These are phyloP conservation scores for Campylorhamphus procurvoides DNA, from an alignment of 2,113 vertebrate genomes.

Conservation along the genomic window DNA sequence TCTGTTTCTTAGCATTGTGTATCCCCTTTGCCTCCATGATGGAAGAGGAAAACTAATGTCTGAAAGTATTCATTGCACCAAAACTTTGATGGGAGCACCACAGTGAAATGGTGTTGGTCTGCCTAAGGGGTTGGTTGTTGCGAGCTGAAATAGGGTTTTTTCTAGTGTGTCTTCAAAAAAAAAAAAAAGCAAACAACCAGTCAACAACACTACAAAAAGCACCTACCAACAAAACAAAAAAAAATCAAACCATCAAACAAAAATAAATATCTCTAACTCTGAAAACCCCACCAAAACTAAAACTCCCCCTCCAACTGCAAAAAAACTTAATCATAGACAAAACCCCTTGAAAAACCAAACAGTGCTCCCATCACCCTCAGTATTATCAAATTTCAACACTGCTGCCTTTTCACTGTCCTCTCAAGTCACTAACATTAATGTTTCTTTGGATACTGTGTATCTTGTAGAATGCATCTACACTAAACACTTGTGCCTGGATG, in stretches of 20 bases:
- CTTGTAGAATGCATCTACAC: constrained; percentile 86
- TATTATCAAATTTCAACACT: neutral
- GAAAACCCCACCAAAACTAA: neutral
- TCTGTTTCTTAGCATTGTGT: neutral
- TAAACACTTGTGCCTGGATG: constrained; percentile 83
- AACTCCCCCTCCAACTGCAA: neutral
- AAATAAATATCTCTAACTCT: rapidly evolving
- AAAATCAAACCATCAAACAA: neutral
- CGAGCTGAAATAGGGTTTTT: neutral
- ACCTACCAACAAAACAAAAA: neutral
- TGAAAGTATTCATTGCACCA: neutral
- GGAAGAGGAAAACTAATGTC: neutral
- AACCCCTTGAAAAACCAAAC: neutral
- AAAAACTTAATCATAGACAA: too few species aligned
- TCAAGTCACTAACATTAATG: neutral
- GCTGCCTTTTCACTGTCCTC: neutral
- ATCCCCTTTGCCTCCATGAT: neutral
- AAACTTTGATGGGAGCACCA: rapidly evolving
- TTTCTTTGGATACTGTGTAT: neutral
- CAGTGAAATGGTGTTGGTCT: neutral
- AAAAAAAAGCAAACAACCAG: neutral
- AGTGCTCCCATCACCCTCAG: neutral
- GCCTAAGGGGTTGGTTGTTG: neutral
- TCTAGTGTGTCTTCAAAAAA: neutral
- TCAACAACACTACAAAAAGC: neutral